phyloP scores from a whole-genome alignment of 23 tunicate genomes.

The Ciona savignyi region DNA sequence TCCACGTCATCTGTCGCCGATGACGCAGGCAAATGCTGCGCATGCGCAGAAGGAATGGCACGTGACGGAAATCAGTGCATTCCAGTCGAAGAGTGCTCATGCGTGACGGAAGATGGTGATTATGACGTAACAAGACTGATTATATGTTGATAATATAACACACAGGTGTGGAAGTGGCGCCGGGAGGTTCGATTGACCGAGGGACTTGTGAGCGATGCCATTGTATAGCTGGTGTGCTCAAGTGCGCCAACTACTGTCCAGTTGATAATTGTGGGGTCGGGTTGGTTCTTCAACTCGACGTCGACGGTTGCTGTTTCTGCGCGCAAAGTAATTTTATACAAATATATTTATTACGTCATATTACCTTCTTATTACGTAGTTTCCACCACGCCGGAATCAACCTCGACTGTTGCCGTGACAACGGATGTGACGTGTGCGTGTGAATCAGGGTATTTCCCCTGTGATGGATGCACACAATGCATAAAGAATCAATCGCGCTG shows the following conservation, averaged over 20 bases:
- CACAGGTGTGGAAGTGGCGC: slow-evolving; percentile 14
- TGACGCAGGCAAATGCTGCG: slow-evolving; percentile 62
- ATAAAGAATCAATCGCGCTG: slow-evolving; percentile 15
- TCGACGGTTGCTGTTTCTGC: slow-evolving; percentile 73
- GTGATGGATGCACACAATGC: slow-evolving; percentile 63
- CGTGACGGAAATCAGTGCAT: slow-evolving; percentile 79
- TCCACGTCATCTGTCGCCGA: slow-evolving; percentile 5
- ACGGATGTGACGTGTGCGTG: slow-evolving; percentile 52
- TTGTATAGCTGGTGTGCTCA: slow-evolving; percentile 50
- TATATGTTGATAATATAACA: too few species aligned
- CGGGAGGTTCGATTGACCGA: slow-evolving; percentile 6
- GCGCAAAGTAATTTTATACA: slow-evolving; percentile 17
- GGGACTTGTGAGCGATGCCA: slow-evolving; percentile 50
- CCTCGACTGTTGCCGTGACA: too few species aligned
- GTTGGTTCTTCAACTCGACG: slow-evolving; percentile 41
- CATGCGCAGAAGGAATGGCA: slow-evolving; percentile 75
- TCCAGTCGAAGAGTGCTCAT: slow-evolving; percentile 61
- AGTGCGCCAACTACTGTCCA: slow-evolving; percentile 64
- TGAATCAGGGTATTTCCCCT: slow-evolving; percentile 48
- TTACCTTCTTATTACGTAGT: too few species aligned
- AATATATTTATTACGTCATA: too few species aligned
- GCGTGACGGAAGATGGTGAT: slow-evolving; percentile 56
- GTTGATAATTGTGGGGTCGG: slow-evolving; percentile 30
- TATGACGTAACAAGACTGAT: background rate
- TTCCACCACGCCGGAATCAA: too few species aligned